Percentiles rank a stretch among this genome's conserved stretches.
These are phyloP conservation scores for Ceyx melanurus DNA, from an alignment of 2,113 vertebrate genomes.

Conservation along the genomic window DNA sequence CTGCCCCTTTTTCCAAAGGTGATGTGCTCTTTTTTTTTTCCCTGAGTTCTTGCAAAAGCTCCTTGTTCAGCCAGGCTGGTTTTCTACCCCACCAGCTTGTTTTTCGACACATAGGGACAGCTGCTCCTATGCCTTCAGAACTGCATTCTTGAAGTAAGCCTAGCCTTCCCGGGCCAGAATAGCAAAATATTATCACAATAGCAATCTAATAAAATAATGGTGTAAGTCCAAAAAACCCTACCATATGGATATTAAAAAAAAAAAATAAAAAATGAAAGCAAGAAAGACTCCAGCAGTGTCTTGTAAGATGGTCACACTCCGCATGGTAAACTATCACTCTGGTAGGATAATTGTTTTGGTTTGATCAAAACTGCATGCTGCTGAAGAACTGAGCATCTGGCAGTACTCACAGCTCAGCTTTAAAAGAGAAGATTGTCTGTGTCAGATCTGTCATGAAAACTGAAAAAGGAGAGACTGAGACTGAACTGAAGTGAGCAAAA, in stretches of 20 bases:
- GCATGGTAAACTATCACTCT: conserved; percentile 6
- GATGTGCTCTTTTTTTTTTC: too few relatives aligned
- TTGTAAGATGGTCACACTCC: conserved; percentile 21
- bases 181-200: too few relatives aligned
- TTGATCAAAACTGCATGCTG: conserved; percentile 34
- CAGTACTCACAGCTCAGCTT: background rate
- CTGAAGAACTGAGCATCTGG: background rate
- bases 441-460: conserved; percentile 15
- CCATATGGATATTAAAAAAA: background rate
- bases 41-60: too few relatives aligned
- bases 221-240: background rate
- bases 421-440: conserved; percentile 31
- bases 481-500: background rate
- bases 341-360: conserved; percentile 45
- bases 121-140: too few relatives aligned
- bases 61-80: too few relatives aligned
- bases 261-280: background rate
- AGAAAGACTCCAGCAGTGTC: background rate
- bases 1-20: too few relatives aligned
- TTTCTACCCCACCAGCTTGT: too few relatives aligned
- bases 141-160: too few relatives aligned
- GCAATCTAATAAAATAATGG: background rate
- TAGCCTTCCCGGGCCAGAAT: too few relatives aligned
- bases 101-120: too few relatives aligned
- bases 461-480: background rate